Evolutionary conservation across 2,888 invertebrate genomes (phyloP), one percentile per base, ranked within the genome.

Genomic region (Hemistola chrysoprasaria): DNA sequence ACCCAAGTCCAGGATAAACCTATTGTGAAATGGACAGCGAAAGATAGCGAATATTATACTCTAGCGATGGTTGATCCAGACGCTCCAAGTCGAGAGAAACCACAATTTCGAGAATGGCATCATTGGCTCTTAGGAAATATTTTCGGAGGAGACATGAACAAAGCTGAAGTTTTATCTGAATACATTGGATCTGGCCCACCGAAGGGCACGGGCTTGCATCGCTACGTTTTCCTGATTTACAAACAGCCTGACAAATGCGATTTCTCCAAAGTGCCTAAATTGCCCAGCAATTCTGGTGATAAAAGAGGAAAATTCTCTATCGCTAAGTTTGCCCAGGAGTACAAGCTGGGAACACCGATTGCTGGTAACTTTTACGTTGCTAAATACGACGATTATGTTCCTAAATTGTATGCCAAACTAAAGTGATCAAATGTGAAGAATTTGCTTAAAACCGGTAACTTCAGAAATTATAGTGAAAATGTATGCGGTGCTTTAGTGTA

Each of bases 41-140:
- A 92, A 45, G 68, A 85, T 8, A 73, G 76, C 34, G 76, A 83
- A 45, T 92, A 91, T 55, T 96, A 96, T 70, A 92, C 94, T 0
- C 58, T 91, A 10, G 84, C 83, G 11, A 88, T 91, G 90, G 78
- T 87, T 0, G 95, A 95, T 77, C 95, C 95, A 2, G 95, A 95
- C 79, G 95, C 95, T 0, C 95, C 95, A 3, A 93, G 92, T 56
- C 89, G 94, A 20, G 84, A 90, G 48, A 90, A 91, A 38, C 95
- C 94, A 0, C 92, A 90, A 50, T 91, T 90, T 54, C 85, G 93
- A 11, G 94, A 95, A 78, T 94, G 93, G 91, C 92, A 93, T 56
- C 95, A 95, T 71, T 95, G 95, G 95, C 77, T 95, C 6, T 91
- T 95, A 16, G 93, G 91, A 9, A 95, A 95, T 64, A 93, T 95